Base-by-base conservation (phyloP, 2,888 invertebrate genomes). In the Liopterus haemorrhoidalis region DNA sequence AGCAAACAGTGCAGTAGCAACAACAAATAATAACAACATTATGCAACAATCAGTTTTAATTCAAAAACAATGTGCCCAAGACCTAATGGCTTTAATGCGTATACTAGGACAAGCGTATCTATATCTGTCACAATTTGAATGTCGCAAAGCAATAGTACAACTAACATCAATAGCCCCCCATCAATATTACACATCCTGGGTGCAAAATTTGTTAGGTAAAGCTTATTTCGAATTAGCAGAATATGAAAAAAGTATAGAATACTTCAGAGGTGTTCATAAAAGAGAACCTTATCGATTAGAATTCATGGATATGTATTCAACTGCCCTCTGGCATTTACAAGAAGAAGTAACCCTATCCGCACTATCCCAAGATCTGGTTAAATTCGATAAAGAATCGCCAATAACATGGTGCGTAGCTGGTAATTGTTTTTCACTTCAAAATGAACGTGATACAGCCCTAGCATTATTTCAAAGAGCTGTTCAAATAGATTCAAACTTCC, bases 381-480 rank as follows among this genome's bases (percentile, higher is more conserved):
- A 78, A 56, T 75, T 81, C 57, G 82, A 88, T 65, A 81, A 85
- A 59, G 78, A 78, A 57, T 82, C 84, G 50, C 81, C 90, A 1
- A 79, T 92, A 56, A 88, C 94, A 2, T 97, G 96, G 95, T 87
- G 95, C 64, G 93, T 90, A 2, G 85, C 89, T 22, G 99, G 97
- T 1, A 99, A 99, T 69, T 93, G 96, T 63, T 96, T 96, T 68
- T 94, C 93, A 41, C 73, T 95, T 41, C 95, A 97, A 66, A 96
- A 96, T 65, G 96, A 99, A 65, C 93, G 99, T 59, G 95, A 96
- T 66, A 90, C 91, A 8, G 97, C 99, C 28, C 89, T 99, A 16
- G 94, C 94, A 68, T 96, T 95, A 72, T 92, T 99, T 65, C 92
- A 95, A 67, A 76, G 99, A 59, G 97, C 99, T 28, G 90, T 95